Evolutionary conservation across 2,113 vertebrate genomes (phyloP).

Genomic region (Nerophis lumbriciformis): DNA sequence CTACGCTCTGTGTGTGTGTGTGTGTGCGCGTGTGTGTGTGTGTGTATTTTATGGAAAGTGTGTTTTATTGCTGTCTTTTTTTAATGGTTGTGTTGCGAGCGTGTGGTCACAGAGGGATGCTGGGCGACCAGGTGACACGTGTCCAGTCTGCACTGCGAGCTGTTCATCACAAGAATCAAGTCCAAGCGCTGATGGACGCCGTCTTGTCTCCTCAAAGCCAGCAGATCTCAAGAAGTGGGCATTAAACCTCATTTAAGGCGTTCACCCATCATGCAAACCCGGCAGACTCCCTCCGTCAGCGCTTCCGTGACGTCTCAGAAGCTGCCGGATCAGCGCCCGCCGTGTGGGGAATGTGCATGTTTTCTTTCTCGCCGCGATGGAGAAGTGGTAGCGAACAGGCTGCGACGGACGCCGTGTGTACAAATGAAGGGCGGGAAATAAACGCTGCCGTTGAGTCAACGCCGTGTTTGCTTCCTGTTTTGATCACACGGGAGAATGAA

Average conservation of each 20-base stretch:
- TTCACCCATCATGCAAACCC: slow-evolving; percentile 3
- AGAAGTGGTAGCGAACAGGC: slow-evolving; percentile 21
- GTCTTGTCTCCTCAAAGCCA: not conserved
- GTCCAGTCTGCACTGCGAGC: slow-evolving; percentile 32
- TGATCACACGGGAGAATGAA: not conserved
- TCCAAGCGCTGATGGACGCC: slow-evolving; percentile 14
- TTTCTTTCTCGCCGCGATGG: slow-evolving; percentile 21
- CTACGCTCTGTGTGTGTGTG: slow-evolving; percentile 16
- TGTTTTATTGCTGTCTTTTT: slow-evolving; percentile 22
- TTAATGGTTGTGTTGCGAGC: slow-evolving; percentile 5
- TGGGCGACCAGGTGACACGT: slow-evolving; percentile 16
- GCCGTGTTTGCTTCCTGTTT: not conserved
- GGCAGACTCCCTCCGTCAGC: slow-evolving; percentile 21
- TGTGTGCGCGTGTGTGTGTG: slow-evolving; percentile 8
- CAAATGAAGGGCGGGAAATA: slow-evolving; percentile 2
- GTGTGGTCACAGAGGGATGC: not conserved
- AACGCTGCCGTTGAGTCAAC: not conserved
- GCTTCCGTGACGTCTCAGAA: slow-evolving; percentile 26
- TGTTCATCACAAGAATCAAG: slow-evolving; percentile 1
- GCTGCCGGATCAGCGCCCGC: slow-evolving; percentile 3
- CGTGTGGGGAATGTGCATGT: slow-evolving; percentile 57
- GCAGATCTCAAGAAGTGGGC: not conserved
- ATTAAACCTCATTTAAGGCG: not conserved
- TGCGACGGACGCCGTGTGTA: slow-evolving; percentile 48
- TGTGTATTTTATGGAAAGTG: slow-evolving; percentile 18